Evolutionary conservation across 53 echinoderm and acorn worm species (phyloP).

Genomic region (Patiria pectinifera): DNA sequence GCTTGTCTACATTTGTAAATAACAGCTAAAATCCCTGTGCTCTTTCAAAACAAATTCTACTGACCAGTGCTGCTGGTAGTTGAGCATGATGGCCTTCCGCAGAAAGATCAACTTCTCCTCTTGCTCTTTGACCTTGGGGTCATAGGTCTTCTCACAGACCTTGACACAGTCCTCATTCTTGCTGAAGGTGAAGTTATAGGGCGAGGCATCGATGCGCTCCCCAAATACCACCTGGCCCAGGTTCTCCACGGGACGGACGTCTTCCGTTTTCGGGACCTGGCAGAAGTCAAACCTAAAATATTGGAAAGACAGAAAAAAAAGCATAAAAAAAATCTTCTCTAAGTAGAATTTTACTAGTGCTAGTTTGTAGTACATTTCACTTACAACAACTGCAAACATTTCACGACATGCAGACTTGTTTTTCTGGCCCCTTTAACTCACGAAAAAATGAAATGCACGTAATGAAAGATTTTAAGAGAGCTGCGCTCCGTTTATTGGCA

Average conservation of each 20-base stretch:
- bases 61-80: slow-evolving; percentile 98
- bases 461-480: no score
- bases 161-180: slow-evolving; percentile 64
- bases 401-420: not conserved
- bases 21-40: no score
- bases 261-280: slow-evolving; percentile 61
- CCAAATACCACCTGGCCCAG: slow-evolving; percentile 98
- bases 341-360: no score
- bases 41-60: not conserved
- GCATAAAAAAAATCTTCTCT: no score
- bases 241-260: slow-evolving; percentile 84
- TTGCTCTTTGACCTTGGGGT: slow-evolving; percentile 44
- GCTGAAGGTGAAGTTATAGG: slow-evolving; percentile 87
- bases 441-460: no score
- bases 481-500: no score
- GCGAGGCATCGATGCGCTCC: slow-evolving; percentile 90
- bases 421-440: no score
- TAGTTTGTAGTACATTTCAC: no score
- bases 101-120: slow-evolving; percentile 72
- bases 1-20: no score
- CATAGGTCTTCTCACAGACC: slow-evolving; percentile 86
- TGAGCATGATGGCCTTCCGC: slow-evolving; percentile 82
- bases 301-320: not conserved
- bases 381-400: not conserved
- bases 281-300: slow-evolving; percentile 89